Conservation (phyloP, 1,140 invertebrate species). For the Rhyzopertha dominica region DNA sequence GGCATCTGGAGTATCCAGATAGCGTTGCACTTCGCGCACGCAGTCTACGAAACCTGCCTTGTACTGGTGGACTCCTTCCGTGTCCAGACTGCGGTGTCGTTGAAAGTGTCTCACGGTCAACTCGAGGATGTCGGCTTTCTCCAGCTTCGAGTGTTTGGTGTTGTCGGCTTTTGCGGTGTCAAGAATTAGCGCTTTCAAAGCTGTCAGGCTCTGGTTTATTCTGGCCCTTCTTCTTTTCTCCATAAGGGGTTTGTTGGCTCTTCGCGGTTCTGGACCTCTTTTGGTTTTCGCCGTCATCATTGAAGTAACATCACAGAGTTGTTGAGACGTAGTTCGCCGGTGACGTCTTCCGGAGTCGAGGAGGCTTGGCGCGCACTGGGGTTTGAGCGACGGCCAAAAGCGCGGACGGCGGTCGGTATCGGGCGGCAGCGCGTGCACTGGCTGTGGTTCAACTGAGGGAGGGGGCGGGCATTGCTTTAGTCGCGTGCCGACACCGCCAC, state of each 20-base stretch:
- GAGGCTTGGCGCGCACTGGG: slow-evolving; percentile 19
- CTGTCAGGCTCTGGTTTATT: slow-evolving; percentile 83
- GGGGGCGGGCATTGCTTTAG: slow-evolving; percentile 35
- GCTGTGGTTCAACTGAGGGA: slow-evolving; percentile 19
- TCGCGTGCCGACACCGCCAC: slow-evolving; percentile 47
- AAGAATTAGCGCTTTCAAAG: slow-evolving; percentile 78
- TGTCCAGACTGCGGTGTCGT: slow-evolving; percentile 60
- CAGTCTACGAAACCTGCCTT: slow-evolving; percentile 76
- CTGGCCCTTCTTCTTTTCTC: slow-evolving; percentile 81
- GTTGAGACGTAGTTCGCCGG: slow-evolving; percentile 15
- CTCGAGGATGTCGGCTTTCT: slow-evolving; percentile 92
- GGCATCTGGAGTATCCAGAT: slow-evolving; percentile 61
- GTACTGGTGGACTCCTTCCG: slow-evolving; percentile 55
- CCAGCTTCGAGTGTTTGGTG: slow-evolving; percentile 73
- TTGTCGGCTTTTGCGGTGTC: slow-evolving; percentile 62
- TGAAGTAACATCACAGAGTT: no score
- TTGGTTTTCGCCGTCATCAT: slow-evolving; percentile 43
- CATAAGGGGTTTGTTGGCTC: slow-evolving; percentile 86
- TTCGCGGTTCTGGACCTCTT: slow-evolving; percentile 42
- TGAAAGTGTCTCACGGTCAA: slow-evolving; percentile 85
- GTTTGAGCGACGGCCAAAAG: slow-evolving; percentile 21
- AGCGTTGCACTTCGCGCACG: slow-evolving; percentile 65
- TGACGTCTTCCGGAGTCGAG: slow-evolving; percentile 5
- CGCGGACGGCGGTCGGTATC: slow-evolving; percentile 18
- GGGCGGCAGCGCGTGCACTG: slow-evolving; percentile 24